Base-by-base conservation (phyloP, 2,797 vertebrate species). In the Takifugu rubripes region DNA sequence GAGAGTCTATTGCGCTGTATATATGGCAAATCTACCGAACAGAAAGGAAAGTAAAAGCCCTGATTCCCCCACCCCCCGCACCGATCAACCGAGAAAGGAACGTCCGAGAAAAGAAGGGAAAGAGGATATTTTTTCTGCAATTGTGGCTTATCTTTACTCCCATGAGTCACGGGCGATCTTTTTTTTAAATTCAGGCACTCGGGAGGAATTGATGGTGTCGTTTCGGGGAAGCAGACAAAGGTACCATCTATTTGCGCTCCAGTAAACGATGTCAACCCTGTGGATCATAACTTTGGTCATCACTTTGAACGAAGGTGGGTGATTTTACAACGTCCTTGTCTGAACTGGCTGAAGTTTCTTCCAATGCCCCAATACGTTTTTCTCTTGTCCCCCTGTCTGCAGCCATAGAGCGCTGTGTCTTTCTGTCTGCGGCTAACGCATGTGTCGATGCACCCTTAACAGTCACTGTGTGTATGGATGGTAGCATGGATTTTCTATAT, bases 221-320 rank as follows among this genome's bases (percentile, higher is more conserved):
- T 59, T 64, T 65, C 74, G 73, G 57, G 33, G 73, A 72, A 79
- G 57, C 74, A 80, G 81, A 72, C 78, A 68, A 79, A 77, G 78
- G 80, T 82, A 83, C 79, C 82, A 84, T 75, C 75, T 84, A 82
- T 79, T 70, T 60, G 84, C 81, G 83, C 87, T 74, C 78, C 75
- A 79, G 79, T 88, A 76, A 90, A 90, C 77, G 87, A 92, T 92
- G 91, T 68, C 84, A 60, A 79, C 83, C 63, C 62, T 91, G 79
- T 87, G 90, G 89, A 85, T 91, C 79, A 44, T 92, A 87, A 90
- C 88, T 89, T 88, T 91, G 82, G 83, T 85, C 54, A 70, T 92
- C 87, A 81, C 87, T 87, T 77, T 90, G 46, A 84, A 83, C 81
- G 84, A 79, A 90, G 91, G 91, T 92, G 75, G 85, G 85, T 63